Conservation (phyloP, 1,140 invertebrate species). For the Habropoda laboriosa region DNA sequence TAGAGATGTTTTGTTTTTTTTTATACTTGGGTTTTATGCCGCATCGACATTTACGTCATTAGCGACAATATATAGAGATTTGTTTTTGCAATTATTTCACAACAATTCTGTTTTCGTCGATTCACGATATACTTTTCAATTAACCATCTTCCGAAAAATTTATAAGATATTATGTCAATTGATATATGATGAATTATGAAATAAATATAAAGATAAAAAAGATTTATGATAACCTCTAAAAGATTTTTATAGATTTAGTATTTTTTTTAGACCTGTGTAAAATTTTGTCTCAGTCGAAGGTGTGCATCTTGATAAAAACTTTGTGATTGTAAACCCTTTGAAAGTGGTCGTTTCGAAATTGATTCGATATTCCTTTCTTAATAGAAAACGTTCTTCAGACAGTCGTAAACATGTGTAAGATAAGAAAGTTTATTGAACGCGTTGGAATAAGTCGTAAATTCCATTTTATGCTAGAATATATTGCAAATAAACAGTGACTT, state of each 20-base stretch:
- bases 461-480: constrained; percentile 18
- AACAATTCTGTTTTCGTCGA: not conserved
- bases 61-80: not conserved
- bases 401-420: constrained; percentile 32
- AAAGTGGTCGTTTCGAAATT: not conserved
- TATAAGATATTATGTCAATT: not conserved
- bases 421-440: constrained; percentile 52
- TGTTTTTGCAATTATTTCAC: not conserved
- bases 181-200: not conserved
- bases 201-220: not conserved
- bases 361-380: constrained; percentile 20
- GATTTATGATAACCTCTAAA: not conserved
- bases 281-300: not conserved
- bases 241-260: not conserved
- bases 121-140: not conserved
- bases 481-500: constrained; percentile 34
- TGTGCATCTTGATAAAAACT: not conserved
- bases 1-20: too few relatives aligned
- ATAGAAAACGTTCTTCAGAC: constrained; percentile 15
- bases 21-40: not conserved
- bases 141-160: not conserved
- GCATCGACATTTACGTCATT: not conserved
- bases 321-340: not conserved
- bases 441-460: constrained; percentile 25
- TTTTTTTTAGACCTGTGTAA: too few relatives aligned